A percentile compares a stretch with the other conserved stretches of the same genome.
phyloP scores from a whole-genome alignment of 2,797 vertebrate genomes.

The Sebastes kiyomatsui region DNA sequence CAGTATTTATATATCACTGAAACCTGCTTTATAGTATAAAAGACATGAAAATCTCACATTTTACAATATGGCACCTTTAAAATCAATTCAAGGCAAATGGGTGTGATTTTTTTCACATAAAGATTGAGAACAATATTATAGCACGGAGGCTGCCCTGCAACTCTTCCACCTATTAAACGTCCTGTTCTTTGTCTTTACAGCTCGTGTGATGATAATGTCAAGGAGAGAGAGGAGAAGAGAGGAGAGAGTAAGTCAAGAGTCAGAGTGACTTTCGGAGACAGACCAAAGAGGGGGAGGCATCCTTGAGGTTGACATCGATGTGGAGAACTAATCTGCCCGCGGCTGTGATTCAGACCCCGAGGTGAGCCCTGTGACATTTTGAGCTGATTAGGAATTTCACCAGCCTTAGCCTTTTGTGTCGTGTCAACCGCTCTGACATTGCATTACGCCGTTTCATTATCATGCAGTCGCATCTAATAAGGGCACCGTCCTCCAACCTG shows the following conservation, averaged over 20 bases:
- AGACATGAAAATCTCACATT: too few relatives aligned
- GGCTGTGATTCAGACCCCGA: slow-evolving; percentile 69
- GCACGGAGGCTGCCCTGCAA: not conserved
- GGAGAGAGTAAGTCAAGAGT: slow-evolving; percentile 35
- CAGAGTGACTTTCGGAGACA: slow-evolving; percentile 42
- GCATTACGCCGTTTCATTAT: slow-evolving; percentile 80
- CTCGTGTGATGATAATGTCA: slow-evolving; percentile 2
- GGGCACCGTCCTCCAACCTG: slow-evolving; percentile 64
- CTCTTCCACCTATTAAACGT: not conserved
- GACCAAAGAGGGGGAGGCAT: slow-evolving; percentile 47
- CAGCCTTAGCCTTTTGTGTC: slow-evolving; percentile 76
- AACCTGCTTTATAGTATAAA: too few relatives aligned
- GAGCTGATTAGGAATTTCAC: slow-evolving; percentile 81
- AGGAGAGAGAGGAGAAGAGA: not conserved
- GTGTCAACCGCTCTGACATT: slow-evolving; percentile 78
- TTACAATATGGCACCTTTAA: too few relatives aligned
- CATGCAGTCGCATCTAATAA: slow-evolving; percentile 82
- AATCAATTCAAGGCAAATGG: not conserved
- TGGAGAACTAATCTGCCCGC: slow-evolving; percentile 65
- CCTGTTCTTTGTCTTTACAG: not conserved
- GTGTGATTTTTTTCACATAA: not conserved
- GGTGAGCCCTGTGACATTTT: slow-evolving; percentile 78
- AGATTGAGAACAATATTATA: not conserved
- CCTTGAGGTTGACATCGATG: slow-evolving; percentile 64
- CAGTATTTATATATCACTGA: too few relatives aligned